Conservation (phyloP, 2,888 invertebrate genomes). For the Calameuta idolon region DNA sequence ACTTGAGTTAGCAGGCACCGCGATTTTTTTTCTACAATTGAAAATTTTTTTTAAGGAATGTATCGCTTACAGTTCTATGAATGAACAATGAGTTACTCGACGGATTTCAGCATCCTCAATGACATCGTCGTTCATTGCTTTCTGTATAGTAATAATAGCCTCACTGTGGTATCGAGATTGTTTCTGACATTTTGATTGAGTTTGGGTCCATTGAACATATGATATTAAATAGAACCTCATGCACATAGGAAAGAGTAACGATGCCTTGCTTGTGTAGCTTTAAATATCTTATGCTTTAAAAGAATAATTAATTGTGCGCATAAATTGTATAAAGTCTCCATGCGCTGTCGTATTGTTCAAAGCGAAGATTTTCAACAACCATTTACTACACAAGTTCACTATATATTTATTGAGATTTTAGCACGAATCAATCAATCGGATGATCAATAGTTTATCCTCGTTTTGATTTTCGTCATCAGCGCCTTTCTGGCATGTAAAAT, state of each 20-base stretch:
- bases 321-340: not conserved
- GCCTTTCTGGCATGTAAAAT: not conserved
- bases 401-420: not conserved
- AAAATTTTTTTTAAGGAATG: not conserved
- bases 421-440: too few species aligned
- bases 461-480: not conserved
- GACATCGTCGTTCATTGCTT: not conserved
- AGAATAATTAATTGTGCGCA: not conserved
- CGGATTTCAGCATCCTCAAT: not conserved
- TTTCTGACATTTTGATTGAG: not conserved
- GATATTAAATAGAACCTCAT: not conserved
- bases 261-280: not conserved
- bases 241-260: not conserved
- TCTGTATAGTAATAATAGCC: not conserved
- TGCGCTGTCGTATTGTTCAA: not conserved
- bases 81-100: not conserved
- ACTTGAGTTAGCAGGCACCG: not conserved
- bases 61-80: not conserved
- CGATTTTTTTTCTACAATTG: not conserved
- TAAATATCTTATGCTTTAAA: not conserved
- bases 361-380: not conserved
- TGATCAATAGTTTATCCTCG: not conserved
- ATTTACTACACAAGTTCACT: not conserved
- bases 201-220: not conserved
- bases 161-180: not conserved